Evolutionary conservation across 35 echinoderm and acorn worm genomes (phyloP).

Genomic region (Eucidaris tribuloides): DNA sequence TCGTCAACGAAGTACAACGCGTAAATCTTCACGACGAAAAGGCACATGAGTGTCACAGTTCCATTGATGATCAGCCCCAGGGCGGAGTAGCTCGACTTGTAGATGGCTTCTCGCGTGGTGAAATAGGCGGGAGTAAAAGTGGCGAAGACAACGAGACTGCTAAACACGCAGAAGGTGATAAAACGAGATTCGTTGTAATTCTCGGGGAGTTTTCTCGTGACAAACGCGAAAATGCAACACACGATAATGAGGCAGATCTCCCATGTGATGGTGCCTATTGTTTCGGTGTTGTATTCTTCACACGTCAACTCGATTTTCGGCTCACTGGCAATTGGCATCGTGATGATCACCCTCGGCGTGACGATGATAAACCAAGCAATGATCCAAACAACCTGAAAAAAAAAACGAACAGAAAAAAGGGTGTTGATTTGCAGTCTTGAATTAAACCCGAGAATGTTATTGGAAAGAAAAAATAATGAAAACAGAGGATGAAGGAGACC

Average conservation of each 20-base stretch:
- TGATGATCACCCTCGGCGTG: conserved; percentile 43
- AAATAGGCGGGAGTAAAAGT: conserved; percentile 87
- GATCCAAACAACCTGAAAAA: conserved; percentile 59
- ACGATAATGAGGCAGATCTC: conserved; percentile 77
- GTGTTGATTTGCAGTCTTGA: background rate
- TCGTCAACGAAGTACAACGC: conserved; percentile 94
- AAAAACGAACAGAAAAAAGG: background rate
- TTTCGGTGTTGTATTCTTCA: conserved; percentile 34
- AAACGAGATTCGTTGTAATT: conserved; percentile 98
- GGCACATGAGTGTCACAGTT: conserved; percentile 84
- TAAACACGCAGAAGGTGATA: conserved; percentile 87
- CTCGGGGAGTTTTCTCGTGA: conserved; percentile 86
- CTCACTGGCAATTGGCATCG: conserved; percentile 34
- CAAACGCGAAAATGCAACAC: conserved; percentile 88
- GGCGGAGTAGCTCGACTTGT: conserved; percentile 66
- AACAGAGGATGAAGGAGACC: background rate
- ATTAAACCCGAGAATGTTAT: too few relatives aligned
- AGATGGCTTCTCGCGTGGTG: conserved; percentile 64
- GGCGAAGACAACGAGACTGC: conserved; percentile 73
- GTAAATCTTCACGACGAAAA: conserved; percentile 90
- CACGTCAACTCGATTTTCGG: conserved; percentile 57
- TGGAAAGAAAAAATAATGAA: background rate
- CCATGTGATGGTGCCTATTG: conserved; percentile 63
- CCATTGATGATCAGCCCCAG: conserved; percentile 86
- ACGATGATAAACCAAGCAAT: conserved; percentile 55